phyloP scores from a whole-genome alignment of 2,888 invertebrate species.

The Ichneumoninae sp. region DNA sequence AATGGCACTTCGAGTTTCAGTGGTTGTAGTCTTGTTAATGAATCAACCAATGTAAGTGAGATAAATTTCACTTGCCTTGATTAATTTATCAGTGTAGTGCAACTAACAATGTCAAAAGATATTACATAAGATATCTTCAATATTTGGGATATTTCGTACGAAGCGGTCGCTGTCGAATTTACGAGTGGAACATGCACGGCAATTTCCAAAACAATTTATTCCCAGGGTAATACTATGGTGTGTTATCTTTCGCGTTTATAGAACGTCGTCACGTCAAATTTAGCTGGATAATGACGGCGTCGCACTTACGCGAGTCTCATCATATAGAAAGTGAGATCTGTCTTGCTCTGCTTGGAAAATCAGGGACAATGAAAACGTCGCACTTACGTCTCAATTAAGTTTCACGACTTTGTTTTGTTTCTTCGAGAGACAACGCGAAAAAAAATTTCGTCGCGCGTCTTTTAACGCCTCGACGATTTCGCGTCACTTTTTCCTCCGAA shows the following conservation, averaged over 20 bases:
- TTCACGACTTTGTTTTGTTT: constrained; percentile 72
- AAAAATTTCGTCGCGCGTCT: constrained; percentile 6
- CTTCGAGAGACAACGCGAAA: neutral
- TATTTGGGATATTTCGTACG: neutral
- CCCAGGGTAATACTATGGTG: neutral
- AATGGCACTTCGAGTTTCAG: too few relatives aligned
- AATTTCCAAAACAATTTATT: neutral
- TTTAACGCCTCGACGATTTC: constrained; percentile 55
- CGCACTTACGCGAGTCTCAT: neutral
- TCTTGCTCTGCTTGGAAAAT: constrained; percentile 49
- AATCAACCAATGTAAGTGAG: too few relatives aligned
- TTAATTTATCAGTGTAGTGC: too few relatives aligned
- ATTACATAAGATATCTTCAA: neutral
- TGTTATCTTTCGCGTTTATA: constrained; percentile 3
- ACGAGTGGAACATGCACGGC: neutral
- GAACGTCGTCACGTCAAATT: constrained; percentile 56
- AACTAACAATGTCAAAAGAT: too few relatives aligned
- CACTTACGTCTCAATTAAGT: constrained; percentile 69
- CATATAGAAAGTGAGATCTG: constrained; percentile 58
- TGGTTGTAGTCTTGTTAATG: too few relatives aligned
- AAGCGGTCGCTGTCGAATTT: neutral
- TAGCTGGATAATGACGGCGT: constrained; percentile 34
- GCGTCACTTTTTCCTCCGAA: neutral
- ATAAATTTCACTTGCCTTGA: too few relatives aligned
- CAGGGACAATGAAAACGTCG: constrained; percentile 57